These are phyloP conservation scores for Meteorus colon DNA, from an alignment of 2,888 invertebrate species.

Conservation along the genomic window DNA sequence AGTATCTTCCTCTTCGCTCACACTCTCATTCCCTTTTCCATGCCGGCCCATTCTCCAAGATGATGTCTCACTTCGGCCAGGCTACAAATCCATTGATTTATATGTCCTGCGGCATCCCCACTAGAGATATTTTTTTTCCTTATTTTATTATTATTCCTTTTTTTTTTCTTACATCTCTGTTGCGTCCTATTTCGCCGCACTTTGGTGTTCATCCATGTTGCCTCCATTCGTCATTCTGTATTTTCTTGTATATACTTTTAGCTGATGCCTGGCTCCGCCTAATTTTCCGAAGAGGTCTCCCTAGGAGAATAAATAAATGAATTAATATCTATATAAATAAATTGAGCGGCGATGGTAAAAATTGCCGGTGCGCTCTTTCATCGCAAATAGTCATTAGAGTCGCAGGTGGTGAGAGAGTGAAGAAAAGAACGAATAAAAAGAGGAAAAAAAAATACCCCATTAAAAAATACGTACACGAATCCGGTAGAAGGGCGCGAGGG, in stretches of 20 bases:
- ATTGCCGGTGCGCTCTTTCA: conserved; percentile 20
- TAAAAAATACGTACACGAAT: conserved; percentile 34
- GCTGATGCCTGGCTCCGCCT: background rate
- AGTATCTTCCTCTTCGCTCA: background rate
- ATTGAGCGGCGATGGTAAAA: background rate
- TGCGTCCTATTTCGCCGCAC: conserved; percentile 29
- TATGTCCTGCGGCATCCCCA: conserved; percentile 41
- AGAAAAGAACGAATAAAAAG: conserved; percentile 3
- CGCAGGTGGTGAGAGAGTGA: conserved; percentile 7
- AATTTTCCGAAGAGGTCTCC: background rate
- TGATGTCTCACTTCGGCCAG: conserved; percentile 51
- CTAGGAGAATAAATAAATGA: background rate
- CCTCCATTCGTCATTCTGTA: background rate
- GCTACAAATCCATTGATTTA: conserved; percentile 50
- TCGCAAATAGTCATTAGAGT: conserved; percentile 33
- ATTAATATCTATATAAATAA: background rate
- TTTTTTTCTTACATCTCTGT: conserved; percentile 33
- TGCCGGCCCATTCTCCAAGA: conserved; percentile 33
- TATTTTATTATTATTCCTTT: no score
- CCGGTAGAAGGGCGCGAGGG: conserved; percentile 18
- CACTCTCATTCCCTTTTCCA: background rate
- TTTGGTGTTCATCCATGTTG: background rate
- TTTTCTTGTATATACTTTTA: background rate
- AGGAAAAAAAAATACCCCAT: conserved; percentile 6
- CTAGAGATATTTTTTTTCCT: conserved; percentile 14